Percentiles rank a stretch among this genome's conserved stretches.
Conservation (phyloP, 2,888 invertebrate species). For the Parasteatoda lunata region DNA sequence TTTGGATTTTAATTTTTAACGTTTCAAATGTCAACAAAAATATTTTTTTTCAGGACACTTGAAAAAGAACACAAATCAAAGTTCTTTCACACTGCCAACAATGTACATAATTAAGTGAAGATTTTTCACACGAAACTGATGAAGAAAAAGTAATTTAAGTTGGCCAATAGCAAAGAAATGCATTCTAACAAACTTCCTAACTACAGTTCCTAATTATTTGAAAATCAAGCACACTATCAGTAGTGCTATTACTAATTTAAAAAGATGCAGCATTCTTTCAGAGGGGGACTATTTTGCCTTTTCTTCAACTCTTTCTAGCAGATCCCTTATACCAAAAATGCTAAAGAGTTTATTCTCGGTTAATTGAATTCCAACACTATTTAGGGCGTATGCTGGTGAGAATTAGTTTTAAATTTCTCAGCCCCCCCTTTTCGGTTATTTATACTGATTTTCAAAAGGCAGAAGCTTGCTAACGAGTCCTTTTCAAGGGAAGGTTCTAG, state of each 20-base stretch:
- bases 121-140: too few relatives aligned
- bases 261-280: background rate
- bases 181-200: too few relatives aligned
- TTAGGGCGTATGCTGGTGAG: constrained; percentile 64
- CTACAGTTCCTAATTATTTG: too few relatives aligned
- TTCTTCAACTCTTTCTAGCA: background rate
- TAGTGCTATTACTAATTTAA: background rate
- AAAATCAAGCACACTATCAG: too few relatives aligned
- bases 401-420: constrained; percentile 67
- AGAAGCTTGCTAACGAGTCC: constrained; percentile 60
- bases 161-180: too few relatives aligned
- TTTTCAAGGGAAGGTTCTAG: constrained; percentile 41
- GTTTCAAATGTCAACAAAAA: too few relatives aligned
- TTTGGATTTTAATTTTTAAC: too few relatives aligned
- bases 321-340: constrained; percentile 37
- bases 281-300: background rate
- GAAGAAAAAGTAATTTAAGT: too few relatives aligned
- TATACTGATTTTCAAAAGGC: constrained; percentile 67
- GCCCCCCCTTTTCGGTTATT: constrained; percentile 57
- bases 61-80: too few relatives aligned
- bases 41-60: too few relatives aligned
- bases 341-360: constrained; percentile 58
- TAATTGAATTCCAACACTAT: constrained; percentile 65
- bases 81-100: too few relatives aligned
- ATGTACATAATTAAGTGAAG: too few relatives aligned